Conservation (phyloP, 2,888 invertebrate genomes). For the Caenorhabditis uteleia region DNA sequence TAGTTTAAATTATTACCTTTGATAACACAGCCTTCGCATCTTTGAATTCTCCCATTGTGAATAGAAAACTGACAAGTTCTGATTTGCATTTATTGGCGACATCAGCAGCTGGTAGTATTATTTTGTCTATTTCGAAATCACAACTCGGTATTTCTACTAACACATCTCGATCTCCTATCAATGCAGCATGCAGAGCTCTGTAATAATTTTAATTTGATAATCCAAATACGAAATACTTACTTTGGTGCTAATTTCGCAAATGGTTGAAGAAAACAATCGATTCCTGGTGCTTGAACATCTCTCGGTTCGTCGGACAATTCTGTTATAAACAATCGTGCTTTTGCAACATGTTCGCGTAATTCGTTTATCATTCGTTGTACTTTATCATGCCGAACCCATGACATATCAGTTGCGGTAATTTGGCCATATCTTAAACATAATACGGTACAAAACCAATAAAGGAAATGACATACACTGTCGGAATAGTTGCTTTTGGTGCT, state of each 20-base stretch:
- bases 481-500: slow-evolving; percentile 56
- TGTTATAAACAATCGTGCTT: slow-evolving; percentile 30
- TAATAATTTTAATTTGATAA: slow-evolving; percentile 1
- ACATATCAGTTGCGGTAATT: slow-evolving; percentile 20
- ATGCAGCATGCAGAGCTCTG: slow-evolving; percentile 34
- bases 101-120: slow-evolving; percentile 24
- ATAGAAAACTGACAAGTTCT: slow-evolving; percentile 25
- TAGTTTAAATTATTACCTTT: too few species aligned
- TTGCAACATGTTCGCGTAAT: slow-evolving; percentile 20
- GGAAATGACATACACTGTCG: slow-evolving; percentile 18
- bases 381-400: slow-evolving; percentile 21
- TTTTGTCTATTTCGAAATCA: slow-evolving; percentile 28
- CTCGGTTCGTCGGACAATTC: slow-evolving; percentile 20
- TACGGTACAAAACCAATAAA: neutral
- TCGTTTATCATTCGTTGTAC: slow-evolving; percentile 31
- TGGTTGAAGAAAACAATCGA: slow-evolving; percentile 30
- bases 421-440: slow-evolving; percentile 18
- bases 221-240: slow-evolving; percentile 1
- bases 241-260: slow-evolving; percentile 31
- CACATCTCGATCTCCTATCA: slow-evolving; percentile 37
- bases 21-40: slow-evolving; percentile 14
- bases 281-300: slow-evolving; percentile 21
- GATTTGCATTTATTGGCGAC: slow-evolving; percentile 39
- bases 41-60: slow-evolving; percentile 19
- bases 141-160: slow-evolving; percentile 25